These are phyloP conservation scores for Anisognathus igniventris DNA, from an alignment of 2,797 vertebrate species.

Conservation along the genomic window DNA sequence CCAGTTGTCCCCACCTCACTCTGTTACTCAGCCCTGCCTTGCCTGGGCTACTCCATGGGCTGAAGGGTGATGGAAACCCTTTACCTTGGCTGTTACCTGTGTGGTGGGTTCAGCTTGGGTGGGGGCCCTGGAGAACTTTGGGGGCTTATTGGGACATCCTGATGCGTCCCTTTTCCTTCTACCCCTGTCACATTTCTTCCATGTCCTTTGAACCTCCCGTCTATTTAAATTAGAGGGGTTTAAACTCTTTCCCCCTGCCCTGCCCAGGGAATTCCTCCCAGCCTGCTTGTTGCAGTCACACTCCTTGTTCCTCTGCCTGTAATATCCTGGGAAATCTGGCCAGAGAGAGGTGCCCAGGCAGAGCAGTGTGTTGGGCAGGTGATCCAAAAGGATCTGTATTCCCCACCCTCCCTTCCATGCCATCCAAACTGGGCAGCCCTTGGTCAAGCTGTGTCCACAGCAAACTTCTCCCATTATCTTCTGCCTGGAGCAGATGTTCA, in stretches of 20 bases:
- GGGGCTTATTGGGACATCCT: background rate
- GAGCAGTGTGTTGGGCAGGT: background rate
- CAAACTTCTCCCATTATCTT: background rate
- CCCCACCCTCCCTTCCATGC: background rate
- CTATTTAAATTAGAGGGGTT: background rate
- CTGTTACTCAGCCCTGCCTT: background rate
- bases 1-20: background rate
- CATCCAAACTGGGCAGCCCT: background rate
- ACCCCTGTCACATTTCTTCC: accelerated
- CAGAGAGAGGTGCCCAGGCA: background rate
- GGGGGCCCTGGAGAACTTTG: background rate
- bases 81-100: background rate
- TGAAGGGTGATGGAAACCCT: background rate
- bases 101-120: background rate
- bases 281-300: background rate
- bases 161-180: background rate
- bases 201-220: background rate
- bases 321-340: background rate
- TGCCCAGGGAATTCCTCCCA: background rate
- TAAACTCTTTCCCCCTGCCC: background rate
- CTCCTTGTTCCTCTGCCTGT: background rate
- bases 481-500: background rate
- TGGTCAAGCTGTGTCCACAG: background rate
- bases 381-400: accelerated
- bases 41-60: background rate